Percentiles rank a stretch among this genome's conserved stretches.
Conservation (phyloP, 2,113 vertebrate species). For the Peucedramus taeniatus region DNA sequence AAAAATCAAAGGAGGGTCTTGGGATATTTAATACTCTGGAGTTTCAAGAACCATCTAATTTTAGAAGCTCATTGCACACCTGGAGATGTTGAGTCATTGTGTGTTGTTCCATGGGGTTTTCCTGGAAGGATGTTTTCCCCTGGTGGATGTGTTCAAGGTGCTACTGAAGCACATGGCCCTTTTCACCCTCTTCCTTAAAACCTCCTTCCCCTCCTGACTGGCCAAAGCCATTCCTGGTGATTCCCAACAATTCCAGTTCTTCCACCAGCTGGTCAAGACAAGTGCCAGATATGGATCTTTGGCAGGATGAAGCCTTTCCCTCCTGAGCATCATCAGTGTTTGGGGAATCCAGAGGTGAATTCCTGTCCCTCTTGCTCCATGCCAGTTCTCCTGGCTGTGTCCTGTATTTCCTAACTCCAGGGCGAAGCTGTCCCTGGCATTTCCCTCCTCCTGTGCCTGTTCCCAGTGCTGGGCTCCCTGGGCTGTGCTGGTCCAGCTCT, state of each 20-base stretch:
- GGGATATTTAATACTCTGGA: background rate
- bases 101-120: background rate
- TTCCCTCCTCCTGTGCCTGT: background rate
- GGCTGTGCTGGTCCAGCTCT: background rate
- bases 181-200: background rate
- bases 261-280: background rate
- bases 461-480: background rate
- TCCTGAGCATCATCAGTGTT: background rate
- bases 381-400: background rate
- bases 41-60: background rate
- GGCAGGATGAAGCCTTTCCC: background rate
- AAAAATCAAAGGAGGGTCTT: background rate
- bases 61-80: rapidly evolving
- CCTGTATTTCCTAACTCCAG: background rate
- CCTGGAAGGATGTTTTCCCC: background rate
- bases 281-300: background rate
- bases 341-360: background rate
- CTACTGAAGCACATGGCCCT: background rate
- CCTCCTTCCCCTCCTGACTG: background rate
- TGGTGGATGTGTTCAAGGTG: background rate
- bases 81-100: background rate
- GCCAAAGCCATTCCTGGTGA: background rate
- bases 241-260: background rate
- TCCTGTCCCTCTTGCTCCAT: background rate
- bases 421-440: background rate